These are phyloP conservation scores for Austrofundulus limnaeus DNA, from an alignment of 2,113 vertebrate species.

Conservation along the genomic window DNA sequence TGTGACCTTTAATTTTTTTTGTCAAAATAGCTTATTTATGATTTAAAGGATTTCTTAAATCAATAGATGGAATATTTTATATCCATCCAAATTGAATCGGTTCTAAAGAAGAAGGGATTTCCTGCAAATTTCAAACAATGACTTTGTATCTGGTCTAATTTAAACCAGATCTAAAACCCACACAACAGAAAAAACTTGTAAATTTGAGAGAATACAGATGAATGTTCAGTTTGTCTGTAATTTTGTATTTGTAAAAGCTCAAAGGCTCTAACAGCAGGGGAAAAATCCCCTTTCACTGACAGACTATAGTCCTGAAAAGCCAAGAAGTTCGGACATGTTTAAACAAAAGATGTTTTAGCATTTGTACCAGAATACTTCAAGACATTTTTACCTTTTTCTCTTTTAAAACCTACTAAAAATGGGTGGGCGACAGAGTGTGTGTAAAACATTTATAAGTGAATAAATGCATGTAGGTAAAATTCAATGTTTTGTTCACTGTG, in stretches of 20 bases:
- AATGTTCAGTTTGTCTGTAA: not conserved
- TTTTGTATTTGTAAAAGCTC: not conserved
- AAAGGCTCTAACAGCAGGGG: not conserved
- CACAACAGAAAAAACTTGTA: not conserved
- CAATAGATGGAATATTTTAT: conserved; percentile 56
- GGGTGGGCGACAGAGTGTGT: not conserved
- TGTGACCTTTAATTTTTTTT: conserved; percentile 30
- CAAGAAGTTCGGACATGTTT: not conserved
- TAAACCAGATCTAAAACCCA: conserved; percentile 17
- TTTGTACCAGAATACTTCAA: not conserved
- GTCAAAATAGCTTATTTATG: conserved; percentile 31
- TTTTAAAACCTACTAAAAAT: not conserved
- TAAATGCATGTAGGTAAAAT: too few relatives aligned
- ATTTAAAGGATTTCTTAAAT: conserved; percentile 39
- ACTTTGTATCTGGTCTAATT: conserved; percentile 34
- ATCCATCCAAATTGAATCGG: conserved; percentile 54
- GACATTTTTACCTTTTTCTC: not conserved
- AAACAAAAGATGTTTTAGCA: not conserved
- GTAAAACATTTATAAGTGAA: too few relatives aligned
- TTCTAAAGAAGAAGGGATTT: conserved; percentile 12
- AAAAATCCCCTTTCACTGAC: not conserved
- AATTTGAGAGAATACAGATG: not conserved
- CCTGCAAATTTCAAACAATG: conserved; percentile 20
- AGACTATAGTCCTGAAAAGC: not conserved
- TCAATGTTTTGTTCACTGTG: too few relatives aligned